Base-by-base conservation (phyloP, 2,888 invertebrate genomes). In the Iphiclides podalirius region DNA sequence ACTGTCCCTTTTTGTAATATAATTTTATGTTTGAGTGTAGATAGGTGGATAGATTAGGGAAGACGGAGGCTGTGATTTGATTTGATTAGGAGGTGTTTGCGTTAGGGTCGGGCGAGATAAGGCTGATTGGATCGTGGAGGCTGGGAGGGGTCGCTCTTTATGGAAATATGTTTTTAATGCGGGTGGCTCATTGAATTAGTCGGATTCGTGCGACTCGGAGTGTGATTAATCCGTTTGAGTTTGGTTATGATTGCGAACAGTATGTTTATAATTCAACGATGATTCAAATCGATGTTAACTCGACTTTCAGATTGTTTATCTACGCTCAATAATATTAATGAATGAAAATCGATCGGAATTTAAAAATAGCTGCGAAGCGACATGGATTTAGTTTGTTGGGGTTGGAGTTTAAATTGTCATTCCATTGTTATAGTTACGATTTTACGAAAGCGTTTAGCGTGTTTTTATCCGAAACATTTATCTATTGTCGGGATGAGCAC, bases 111-210 rank as follows among this genome's bases (percentile, higher is more conserved):
- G 79, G 79, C 75, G 75, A 84, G 87, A 87, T 87, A 86, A 85
- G 75, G 70, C 70, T 82, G 87, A 88, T 87, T 85, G 86, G 85
- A 84, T 84, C 85, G 79, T 72, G 59, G 66, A n/a, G n/a, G n/a
- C n/a, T n/a, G 70, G 73, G 64, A 65, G 69, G 64, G 67, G 67
- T 45, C 53, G 57, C 57, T 38, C 60, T 70, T 78, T 80, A 83
- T 85, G 81, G 82, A 87, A 88, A 88, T 88, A 87, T 88, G 87
- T 88, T 87, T 86, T 85, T 85, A 87, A 88, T 87, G 85, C 78
- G 79, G 79, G 77, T 71, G 81, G 76, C 72, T 86, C 83, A 88
- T 88, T 87, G 86, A 87, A 87, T 87, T 84, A 85, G 75, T n/a
- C 73, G 77, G n/a, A n/a, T n/a, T 71, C 68, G 72, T 72, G 77